Conservation (phyloP, 2,888 invertebrate species). For the Catocala fraxini region DNA sequence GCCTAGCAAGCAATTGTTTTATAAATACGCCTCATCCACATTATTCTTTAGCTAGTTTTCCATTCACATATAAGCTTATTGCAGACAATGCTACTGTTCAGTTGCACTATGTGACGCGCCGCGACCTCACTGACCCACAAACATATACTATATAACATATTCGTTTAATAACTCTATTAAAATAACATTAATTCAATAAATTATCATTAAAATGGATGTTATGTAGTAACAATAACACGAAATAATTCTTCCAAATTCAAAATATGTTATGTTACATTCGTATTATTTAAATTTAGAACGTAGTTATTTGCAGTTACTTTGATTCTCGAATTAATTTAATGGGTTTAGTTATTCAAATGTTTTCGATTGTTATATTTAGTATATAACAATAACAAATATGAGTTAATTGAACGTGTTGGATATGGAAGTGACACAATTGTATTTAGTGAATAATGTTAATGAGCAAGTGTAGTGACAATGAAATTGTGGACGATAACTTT, state of each 20-base stretch:
- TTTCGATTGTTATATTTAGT: slow-evolving; percentile 14
- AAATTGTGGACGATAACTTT: slow-evolving; percentile 64
- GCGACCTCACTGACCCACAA: slow-evolving; percentile 76
- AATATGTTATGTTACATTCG: background rate
- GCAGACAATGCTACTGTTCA: slow-evolving; percentile 80
- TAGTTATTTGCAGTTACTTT: background rate
- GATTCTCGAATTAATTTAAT: slow-evolving; percentile 1
- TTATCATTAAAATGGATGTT: slow-evolving; percentile 6
- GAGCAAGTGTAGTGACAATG: slow-evolving; percentile 73
- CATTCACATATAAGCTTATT: slow-evolving; percentile 84
- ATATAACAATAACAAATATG: slow-evolving; percentile 27
- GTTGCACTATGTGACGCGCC: slow-evolving; percentile 73
- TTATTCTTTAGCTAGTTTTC: slow-evolving; percentile 62
- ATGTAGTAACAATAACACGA: slow-evolving; percentile 14
- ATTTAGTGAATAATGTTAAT: slow-evolving; percentile 62
- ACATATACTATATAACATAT: slow-evolving; percentile 44
- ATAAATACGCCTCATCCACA: slow-evolving; percentile 60
- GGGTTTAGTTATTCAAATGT: slow-evolving; percentile 9
- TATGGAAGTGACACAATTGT: slow-evolving; percentile 49
- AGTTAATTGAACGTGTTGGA: slow-evolving; percentile 28
- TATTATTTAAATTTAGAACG: slow-evolving; percentile 28
- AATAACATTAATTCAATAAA: slow-evolving; percentile 20
- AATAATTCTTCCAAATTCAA: slow-evolving; percentile 14
- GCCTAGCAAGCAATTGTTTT: background rate
- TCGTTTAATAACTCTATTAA: slow-evolving; percentile 22